Percentiles rank a stretch among this genome's conserved stretches.
These are phyloP conservation scores for Ectropis grisescens DNA, from an alignment of 1,140 invertebrate genomes.

Conservation along the genomic window DNA sequence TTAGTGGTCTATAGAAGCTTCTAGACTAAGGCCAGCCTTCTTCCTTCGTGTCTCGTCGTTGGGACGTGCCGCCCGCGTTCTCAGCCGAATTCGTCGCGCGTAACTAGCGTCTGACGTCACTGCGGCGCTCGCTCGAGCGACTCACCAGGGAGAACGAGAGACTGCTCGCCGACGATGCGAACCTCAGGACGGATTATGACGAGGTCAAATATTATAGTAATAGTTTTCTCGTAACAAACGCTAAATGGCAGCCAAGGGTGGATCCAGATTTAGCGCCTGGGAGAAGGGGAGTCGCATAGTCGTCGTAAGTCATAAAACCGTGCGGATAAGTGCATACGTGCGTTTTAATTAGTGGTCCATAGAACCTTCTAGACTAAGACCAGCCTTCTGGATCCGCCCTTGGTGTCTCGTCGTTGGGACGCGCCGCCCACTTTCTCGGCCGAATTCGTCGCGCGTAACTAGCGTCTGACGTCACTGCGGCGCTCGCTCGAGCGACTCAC, in stretches of 20 bases:
- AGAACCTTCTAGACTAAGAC: too few relatives aligned
- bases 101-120: slow-evolving; percentile 80
- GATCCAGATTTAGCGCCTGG: too few relatives aligned
- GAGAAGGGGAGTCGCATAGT: too few relatives aligned
- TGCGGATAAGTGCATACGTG: too few relatives aligned
- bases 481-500: slow-evolving; percentile 81
- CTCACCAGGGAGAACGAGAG: slow-evolving; percentile 81
- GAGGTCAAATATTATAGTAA: too few relatives aligned
- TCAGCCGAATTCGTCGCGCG: slow-evolving; percentile 95
- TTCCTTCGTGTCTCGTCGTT: slow-evolving; percentile 91
- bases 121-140: slow-evolving; percentile 83
- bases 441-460: slow-evolving; percentile 92
- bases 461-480: slow-evolving; percentile 83
- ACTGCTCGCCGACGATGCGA: slow-evolving; percentile 80
- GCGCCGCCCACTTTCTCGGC: slow-evolving; percentile 92
- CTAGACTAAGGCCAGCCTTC: too few relatives aligned
- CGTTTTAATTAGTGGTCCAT: too few relatives aligned
- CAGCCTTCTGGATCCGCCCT: too few relatives aligned
- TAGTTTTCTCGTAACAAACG: too few relatives aligned
- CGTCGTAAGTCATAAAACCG: too few relatives aligned
- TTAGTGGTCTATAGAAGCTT: too few relatives aligned
- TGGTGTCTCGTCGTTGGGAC: slow-evolving; percentile 93
- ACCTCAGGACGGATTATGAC: slow-evolving; percentile 82
- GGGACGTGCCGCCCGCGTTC: slow-evolving; percentile 93
- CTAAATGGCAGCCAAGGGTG: too few relatives aligned